A percentile compares a stretch with the other conserved stretches of the same genome.
Conservation (phyloP, 2,797 vertebrate genomes). For the Enoplosus armatus region DNA sequence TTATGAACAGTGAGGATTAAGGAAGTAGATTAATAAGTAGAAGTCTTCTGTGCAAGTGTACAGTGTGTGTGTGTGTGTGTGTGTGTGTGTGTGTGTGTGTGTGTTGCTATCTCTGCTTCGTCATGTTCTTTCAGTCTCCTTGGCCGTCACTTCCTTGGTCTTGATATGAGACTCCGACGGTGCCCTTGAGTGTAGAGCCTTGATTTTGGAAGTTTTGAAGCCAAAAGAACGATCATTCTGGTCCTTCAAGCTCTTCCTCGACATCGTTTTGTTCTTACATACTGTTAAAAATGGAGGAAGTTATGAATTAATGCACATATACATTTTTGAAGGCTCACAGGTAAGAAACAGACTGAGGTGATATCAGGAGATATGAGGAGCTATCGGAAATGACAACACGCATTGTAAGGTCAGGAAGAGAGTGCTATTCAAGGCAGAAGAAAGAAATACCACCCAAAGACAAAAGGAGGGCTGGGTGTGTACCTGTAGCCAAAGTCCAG, state of each 20-base stretch:
- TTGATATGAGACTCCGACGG: slow-evolving; percentile 55
- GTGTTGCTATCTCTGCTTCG: slow-evolving; percentile 40
- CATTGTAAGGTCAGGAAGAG: background rate
- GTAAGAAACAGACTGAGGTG: background rate
- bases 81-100: slow-evolving; percentile 8
- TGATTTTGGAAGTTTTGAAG: slow-evolving; percentile 51
- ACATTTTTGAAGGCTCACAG: background rate
- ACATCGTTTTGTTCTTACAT: background rate
- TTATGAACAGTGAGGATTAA: slow-evolving; percentile 45
- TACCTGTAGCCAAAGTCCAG: too few species aligned
- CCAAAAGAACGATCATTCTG: slow-evolving; percentile 31
- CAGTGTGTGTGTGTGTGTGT: slow-evolving; percentile 9
- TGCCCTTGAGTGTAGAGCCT: slow-evolving; percentile 71
- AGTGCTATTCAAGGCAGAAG: background rate
- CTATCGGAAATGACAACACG: background rate
- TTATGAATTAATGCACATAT: background rate
- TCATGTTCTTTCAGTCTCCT: slow-evolving; percentile 66
- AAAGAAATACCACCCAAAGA: background rate
- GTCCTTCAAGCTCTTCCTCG: slow-evolving; percentile 11
- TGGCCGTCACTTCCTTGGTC: slow-evolving; percentile 66
- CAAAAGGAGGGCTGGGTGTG: too few species aligned
- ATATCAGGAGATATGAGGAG: background rate
- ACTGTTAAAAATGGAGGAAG: background rate
- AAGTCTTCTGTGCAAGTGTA: slow-evolving; percentile 8
- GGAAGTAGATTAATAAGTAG: slow-evolving; percentile 31